phyloP scores from a whole-genome alignment of 2,113 vertebrate genomes.

The Psilopsiagon aurifrons region DNA sequence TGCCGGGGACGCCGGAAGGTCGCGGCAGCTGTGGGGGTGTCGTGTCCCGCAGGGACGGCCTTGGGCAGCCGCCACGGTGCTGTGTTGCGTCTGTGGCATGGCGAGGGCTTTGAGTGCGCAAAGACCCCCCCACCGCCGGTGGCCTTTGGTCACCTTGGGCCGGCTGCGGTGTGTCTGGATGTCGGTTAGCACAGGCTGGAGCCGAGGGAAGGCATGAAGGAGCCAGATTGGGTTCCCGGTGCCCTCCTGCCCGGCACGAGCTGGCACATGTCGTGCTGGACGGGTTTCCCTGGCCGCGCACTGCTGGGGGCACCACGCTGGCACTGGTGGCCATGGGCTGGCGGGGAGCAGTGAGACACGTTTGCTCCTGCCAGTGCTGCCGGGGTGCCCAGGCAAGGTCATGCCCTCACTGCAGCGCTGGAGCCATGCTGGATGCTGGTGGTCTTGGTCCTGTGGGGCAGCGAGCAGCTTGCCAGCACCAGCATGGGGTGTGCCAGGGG shows the following conservation, averaged over 20 bases:
- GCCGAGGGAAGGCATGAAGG: accelerated
- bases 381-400: neutral
- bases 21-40: neutral
- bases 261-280: accelerated
- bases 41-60: neutral
- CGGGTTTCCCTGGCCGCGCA: neutral
- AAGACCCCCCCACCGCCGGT: neutral
- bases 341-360: accelerated
- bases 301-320: accelerated
- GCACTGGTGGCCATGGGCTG: neutral
- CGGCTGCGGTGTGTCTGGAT: neutral
- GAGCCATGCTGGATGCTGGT: neutral
- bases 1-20: neutral
- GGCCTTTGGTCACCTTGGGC: neutral
- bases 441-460: neutral
- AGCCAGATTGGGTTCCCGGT: accelerated
- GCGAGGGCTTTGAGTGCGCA: neutral
- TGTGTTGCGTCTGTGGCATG: accelerated
- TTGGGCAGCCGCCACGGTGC: neutral
- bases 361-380: neutral
- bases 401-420: neutral
- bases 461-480: neutral
- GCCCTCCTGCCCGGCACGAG: neutral
- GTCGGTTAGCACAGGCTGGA: neutral
- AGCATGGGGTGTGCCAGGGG: neutral